phyloP scores from a whole-genome alignment of 2,888 invertebrate genomes.

The Oligia fasciuncula region DNA sequence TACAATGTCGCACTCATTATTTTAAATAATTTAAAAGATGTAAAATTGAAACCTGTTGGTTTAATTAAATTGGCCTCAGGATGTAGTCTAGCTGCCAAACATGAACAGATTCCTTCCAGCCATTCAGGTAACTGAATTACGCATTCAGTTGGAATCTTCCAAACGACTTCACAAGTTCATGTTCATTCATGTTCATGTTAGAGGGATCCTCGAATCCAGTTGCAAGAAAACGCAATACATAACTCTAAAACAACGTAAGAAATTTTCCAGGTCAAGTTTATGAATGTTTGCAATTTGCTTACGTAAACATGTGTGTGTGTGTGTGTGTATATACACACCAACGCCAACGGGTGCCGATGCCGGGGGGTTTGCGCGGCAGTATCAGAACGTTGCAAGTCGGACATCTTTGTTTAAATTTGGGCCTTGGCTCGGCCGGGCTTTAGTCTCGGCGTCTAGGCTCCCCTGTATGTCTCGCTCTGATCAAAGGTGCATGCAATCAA shows the following conservation, averaged over 20 bases:
- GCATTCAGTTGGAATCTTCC: neutral
- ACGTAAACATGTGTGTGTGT: neutral
- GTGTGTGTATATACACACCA: too few species aligned
- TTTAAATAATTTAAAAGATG: neutral
- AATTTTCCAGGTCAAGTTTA: neutral
- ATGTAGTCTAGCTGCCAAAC: neutral
- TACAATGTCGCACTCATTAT: neutral
- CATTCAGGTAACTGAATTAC: neutral
- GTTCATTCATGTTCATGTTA: neutral
- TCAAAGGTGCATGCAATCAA: constrained; percentile 19
- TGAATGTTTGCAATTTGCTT: constrained; percentile 15
- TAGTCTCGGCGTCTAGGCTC: neutral
- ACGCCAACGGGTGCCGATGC: too few species aligned
- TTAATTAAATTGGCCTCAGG: neutral
- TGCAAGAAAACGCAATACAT: neutral
- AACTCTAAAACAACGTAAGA: neutral
- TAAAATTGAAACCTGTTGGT: neutral
- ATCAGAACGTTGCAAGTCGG: neutral
- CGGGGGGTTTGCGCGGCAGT: neutral
- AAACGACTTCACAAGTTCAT: neutral
- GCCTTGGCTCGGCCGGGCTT: too few species aligned
- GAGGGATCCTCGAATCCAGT: neutral
- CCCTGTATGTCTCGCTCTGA: neutral
- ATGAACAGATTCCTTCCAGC: neutral
- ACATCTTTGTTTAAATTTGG: neutral